A percentile compares a stretch with the other conserved stretches of the same genome.
These are phyloP conservation scores for Calameuta idolon DNA, from an alignment of 2,888 invertebrate species.

Conservation along the genomic window DNA sequence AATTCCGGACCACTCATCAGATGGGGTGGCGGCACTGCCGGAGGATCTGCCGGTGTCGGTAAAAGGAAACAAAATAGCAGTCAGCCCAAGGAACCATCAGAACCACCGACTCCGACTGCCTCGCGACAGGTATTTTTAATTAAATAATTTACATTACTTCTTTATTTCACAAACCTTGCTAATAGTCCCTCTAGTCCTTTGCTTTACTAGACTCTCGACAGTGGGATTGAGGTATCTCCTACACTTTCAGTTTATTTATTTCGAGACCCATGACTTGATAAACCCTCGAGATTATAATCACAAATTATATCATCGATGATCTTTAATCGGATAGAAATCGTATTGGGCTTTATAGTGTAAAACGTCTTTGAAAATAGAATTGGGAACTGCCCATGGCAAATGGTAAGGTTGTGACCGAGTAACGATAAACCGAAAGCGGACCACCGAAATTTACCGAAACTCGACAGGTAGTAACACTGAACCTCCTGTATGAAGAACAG, in stretches of 20 bases:
- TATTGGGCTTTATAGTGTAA: background rate
- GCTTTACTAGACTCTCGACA: too few species aligned
- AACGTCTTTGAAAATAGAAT: background rate
- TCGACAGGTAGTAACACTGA: background rate
- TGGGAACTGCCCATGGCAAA: background rate
- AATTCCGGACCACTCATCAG: slow-evolving; percentile 62
- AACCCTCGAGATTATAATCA: background rate
- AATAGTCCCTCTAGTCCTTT: background rate
- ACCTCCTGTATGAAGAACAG: slow-evolving; percentile 14
- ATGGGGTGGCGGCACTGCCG: slow-evolving; percentile 57
- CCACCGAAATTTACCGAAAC: background rate
- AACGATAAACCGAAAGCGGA: background rate
- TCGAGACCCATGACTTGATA: background rate
- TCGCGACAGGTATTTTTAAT: slow-evolving; percentile 58
- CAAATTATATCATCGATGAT: background rate
- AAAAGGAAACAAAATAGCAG: slow-evolving; percentile 43
- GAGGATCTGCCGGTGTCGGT: slow-evolving; percentile 47
- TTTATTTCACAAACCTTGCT: background rate
- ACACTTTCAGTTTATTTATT: background rate
- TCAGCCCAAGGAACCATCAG: slow-evolving; percentile 43
- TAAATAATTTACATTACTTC: background rate
- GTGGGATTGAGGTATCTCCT: accelerated
- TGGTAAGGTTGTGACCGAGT: background rate
- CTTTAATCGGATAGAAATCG: background rate
- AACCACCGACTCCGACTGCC: slow-evolving; percentile 59